Conservation (phyloP, 2,888 invertebrate species). For the Argynnis bischoffii region DNA sequence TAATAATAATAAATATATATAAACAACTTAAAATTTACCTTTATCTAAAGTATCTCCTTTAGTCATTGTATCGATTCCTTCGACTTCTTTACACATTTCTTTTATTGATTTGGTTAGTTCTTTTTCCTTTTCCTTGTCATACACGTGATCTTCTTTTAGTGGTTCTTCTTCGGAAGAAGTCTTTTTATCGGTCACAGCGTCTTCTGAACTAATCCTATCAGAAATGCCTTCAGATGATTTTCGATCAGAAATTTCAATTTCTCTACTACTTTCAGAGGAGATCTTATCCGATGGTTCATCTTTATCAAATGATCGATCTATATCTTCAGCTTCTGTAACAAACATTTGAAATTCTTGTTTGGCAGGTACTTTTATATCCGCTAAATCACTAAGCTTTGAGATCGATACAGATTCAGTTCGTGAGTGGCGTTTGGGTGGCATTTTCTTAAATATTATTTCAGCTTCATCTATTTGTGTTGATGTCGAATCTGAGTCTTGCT, state of each 20-base stretch:
- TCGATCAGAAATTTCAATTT: slow-evolving; percentile 76
- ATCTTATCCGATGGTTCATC: slow-evolving; percentile 78
- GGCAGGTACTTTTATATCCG: slow-evolving; percentile 56
- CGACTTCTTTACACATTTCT: slow-evolving; percentile 44
- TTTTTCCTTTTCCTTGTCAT: slow-evolving; percentile 48
- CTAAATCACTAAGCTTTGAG: slow-evolving; percentile 68
- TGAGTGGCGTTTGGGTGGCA: slow-evolving; percentile 74
- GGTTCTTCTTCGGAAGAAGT: slow-evolving; percentile 75
- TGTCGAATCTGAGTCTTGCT: slow-evolving; percentile 61
- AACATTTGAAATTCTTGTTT: slow-evolving; percentile 76
- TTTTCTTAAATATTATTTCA: slow-evolving; percentile 71
- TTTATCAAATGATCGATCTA: slow-evolving; percentile 70
- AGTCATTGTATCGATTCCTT: slow-evolving; percentile 50
- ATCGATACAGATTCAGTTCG: slow-evolving; percentile 76
- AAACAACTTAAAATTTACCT: slow-evolving; percentile 47
- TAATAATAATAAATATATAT: background rate
- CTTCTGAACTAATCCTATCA: slow-evolving; percentile 78
- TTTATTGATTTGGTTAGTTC: slow-evolving; percentile 46
- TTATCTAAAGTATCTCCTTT: slow-evolving; percentile 59
- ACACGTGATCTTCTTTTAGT: slow-evolving; percentile 51
- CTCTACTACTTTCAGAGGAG: slow-evolving; percentile 77
- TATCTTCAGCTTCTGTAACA: slow-evolving; percentile 77
- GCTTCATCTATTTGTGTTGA: slow-evolving; percentile 55
- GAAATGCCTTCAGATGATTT: slow-evolving; percentile 80
- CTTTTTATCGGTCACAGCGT: slow-evolving; percentile 78